Conservation (phyloP, 2,797 vertebrate species). For the Macropodus opercularis region DNA sequence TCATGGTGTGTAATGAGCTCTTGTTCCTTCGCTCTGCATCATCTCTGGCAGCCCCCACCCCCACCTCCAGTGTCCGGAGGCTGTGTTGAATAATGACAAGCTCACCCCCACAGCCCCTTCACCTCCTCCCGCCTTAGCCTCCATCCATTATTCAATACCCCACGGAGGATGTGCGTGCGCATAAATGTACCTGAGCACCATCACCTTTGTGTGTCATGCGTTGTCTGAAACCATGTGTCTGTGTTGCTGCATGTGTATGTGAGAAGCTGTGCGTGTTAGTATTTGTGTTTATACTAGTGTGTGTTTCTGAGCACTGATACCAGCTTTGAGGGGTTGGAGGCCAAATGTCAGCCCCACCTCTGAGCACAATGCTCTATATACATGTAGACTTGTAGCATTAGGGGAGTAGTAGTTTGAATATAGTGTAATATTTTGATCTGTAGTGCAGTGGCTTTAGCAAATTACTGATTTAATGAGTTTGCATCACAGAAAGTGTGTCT, state of each 20-base stretch:
- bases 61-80: slow-evolving; percentile 40
- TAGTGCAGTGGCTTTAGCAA: background rate
- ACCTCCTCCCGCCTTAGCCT: slow-evolving; percentile 28
- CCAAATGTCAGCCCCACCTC: slow-evolving; percentile 8
- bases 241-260: slow-evolving; percentile 16
- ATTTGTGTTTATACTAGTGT: background rate
- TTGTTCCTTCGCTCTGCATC: slow-evolving; percentile 7
- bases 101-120: slow-evolving; percentile 7
- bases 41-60: slow-evolving; percentile 26
- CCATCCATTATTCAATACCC: slow-evolving; percentile 74
- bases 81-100: slow-evolving; percentile 57
- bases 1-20: slow-evolving; percentile 41
- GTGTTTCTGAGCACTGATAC: background rate
- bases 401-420: background rate
- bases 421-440: background rate
- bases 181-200: slow-evolving; percentile 28
- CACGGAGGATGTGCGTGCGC: slow-evolving; percentile 17
- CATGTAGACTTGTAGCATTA: background rate
- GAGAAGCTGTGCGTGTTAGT: background rate
- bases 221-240: background rate
- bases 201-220: slow-evolving; percentile 5
- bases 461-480: background rate
- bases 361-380: background rate
- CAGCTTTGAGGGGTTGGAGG: background rate
- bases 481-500: background rate